These are phyloP conservation scores for Alligator mississippiensis DNA, from an alignment of 2,113 vertebrate species.

Conservation along the genomic window DNA sequence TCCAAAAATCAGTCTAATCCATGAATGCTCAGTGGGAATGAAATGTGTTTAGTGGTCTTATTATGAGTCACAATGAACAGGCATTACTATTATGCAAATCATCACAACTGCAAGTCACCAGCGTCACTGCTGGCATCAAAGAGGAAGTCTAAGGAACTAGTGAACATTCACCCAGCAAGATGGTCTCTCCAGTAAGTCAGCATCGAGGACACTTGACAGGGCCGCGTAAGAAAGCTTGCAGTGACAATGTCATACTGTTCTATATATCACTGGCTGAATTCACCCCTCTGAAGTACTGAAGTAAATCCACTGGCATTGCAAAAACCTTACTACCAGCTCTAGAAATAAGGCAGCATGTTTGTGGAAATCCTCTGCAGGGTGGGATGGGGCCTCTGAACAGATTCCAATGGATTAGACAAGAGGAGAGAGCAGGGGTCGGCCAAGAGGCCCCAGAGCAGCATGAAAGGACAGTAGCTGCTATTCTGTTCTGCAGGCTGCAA, in stretches of 20 bases:
- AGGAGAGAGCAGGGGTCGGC: neutral
- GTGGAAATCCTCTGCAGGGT: neutral
- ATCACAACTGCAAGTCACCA: neutral
- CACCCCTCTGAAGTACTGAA: neutral
- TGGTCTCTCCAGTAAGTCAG: neutral
- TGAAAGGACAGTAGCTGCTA: neutral
- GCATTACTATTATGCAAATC: neutral
- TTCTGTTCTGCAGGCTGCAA: accelerated
- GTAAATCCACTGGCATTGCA: neutral
- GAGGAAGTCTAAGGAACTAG: neutral
- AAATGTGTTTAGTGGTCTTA: neutral
- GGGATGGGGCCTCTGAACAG: neutral
- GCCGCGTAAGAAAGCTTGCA: neutral
- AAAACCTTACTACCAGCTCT: neutral
- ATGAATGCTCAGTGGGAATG: neutral
- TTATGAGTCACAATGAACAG: neutral
- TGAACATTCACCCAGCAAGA: neutral
- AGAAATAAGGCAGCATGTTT: neutral
- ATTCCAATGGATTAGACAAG: neutral
- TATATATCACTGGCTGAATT: neutral
- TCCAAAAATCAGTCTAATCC: too few relatives aligned
- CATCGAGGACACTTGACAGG: neutral
- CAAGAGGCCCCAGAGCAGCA: neutral
- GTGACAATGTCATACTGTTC: too few relatives aligned
- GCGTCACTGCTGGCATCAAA: neutral